Evolutionary conservation across 2,113 vertebrate species (phyloP).

Genomic region (Anarrhichthys ocellatus): DNA sequence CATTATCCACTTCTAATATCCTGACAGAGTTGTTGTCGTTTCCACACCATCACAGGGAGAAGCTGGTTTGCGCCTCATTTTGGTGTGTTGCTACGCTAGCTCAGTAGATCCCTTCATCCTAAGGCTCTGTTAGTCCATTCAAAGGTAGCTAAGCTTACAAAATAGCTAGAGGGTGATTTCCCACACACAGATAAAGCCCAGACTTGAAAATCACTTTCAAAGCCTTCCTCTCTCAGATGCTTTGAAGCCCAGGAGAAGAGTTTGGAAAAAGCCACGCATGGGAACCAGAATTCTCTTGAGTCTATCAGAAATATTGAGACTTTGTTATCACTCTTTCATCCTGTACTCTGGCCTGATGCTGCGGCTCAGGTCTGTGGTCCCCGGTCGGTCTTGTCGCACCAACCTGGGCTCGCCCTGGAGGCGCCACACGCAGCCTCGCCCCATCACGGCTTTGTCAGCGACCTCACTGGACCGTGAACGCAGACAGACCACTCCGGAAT

Average conservation of each 20-base stretch:
- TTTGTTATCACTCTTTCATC: constrained; percentile 34
- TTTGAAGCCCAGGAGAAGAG: constrained; percentile 74
- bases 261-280: constrained; percentile 41
- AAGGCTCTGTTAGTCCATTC: constrained; percentile 73
- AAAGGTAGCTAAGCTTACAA: constrained; percentile 80
- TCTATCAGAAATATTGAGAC: constrained; percentile 46
- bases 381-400: constrained; percentile 44
- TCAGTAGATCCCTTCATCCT: constrained; percentile 73
- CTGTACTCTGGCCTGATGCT: constrained; percentile 37
- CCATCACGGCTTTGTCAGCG: constrained; percentile 76
- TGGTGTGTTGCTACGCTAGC: constrained; percentile 54
- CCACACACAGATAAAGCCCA: constrained; percentile 76
- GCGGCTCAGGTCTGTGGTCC: constrained; percentile 32
- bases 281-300: constrained; percentile 56
- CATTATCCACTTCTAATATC: constrained; percentile 72
- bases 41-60: constrained; percentile 33
- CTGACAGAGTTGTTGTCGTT: constrained; percentile 62
- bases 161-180: constrained; percentile 79
- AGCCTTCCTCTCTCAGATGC: constrained; percentile 71
- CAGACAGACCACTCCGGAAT: constrained; percentile 77
- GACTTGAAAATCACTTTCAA: constrained; percentile 80
- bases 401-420: constrained; percentile 56
- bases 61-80: constrained; percentile 57
- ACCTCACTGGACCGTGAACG: constrained; percentile 80
- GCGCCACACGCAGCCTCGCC: constrained; percentile 72